Evolutionary conservation across 2,888 invertebrate species (phyloP).

Genomic region (Notodonta ziczac): DNA sequence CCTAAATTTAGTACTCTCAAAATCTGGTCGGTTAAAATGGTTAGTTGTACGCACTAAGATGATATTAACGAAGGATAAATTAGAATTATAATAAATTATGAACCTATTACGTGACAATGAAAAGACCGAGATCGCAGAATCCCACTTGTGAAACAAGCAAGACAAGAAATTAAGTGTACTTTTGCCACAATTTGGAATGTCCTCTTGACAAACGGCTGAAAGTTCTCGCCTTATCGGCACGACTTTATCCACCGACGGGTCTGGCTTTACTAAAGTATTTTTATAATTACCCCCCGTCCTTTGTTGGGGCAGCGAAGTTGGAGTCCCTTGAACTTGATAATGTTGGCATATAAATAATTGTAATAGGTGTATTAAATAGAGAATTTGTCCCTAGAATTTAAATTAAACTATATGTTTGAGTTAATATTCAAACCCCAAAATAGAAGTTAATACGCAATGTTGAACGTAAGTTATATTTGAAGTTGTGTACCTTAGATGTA

Average conservation of each 20-base stretch:
- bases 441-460: no score
- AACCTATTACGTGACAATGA: constrained; percentile 4
- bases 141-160: constrained; percentile 18
- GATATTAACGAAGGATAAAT: constrained; percentile 4
- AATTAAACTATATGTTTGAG: no score
- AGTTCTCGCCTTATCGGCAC: constrained; percentile 49
- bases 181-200: constrained; percentile 42
- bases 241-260: constrained; percentile 27
- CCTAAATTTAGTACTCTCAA: no score
- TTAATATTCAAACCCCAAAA: no score
- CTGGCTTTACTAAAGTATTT: constrained; percentile 37
- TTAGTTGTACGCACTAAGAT: neutral
- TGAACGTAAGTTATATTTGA: no score
- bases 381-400: no score
- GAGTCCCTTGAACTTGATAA: constrained; percentile 12
- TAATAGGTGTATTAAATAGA: no score
- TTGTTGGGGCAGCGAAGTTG: constrained; percentile 28
- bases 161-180: constrained; percentile 39
- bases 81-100: neutral
- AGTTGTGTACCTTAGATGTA: no score
- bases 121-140: constrained; percentile 10
- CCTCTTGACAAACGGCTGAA: constrained; percentile 50
- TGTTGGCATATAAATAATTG: neutral
- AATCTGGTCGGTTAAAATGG: no score
- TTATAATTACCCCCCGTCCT: constrained; percentile 45